Percentiles rank a stretch among this genome's conserved stretches.
phyloP scores from a whole-genome alignment of 2,797 vertebrate species.

The Bradypodion ventrale region DNA sequence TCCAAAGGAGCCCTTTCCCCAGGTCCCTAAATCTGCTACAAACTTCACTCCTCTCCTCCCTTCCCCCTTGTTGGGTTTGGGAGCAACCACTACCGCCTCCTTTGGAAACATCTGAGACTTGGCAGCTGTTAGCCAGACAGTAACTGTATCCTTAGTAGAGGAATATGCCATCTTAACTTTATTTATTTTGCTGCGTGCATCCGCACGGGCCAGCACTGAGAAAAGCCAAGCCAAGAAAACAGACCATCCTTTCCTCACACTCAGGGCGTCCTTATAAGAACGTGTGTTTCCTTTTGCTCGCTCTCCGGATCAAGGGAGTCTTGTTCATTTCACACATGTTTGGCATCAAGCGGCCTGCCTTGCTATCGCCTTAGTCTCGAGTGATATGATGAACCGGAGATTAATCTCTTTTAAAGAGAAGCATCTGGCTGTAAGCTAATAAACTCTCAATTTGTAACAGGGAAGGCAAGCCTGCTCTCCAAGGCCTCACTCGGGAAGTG shows the following conservation, averaged over 20 bases:
- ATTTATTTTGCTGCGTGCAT: not conserved
- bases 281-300: not conserved
- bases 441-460: conserved; percentile 69
- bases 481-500: conserved; percentile 47
- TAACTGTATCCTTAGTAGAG: not conserved
- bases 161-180: not conserved
- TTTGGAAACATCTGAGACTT: not conserved
- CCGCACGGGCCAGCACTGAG: not conserved
- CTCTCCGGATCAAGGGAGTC: not conserved
- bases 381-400: conserved; percentile 59
- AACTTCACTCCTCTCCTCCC: fast-evolving
- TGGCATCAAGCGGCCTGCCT: conserved; percentile 21
- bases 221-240: not conserved
- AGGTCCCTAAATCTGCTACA: not conserved
- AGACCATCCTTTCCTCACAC: not conserved
- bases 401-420: conserved; percentile 69
- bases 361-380: not conserved
- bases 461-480: conserved; percentile 49
- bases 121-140: conserved; percentile 14
- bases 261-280: conserved; percentile 20
- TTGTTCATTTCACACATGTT: conserved; percentile 46
- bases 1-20: conserved; percentile 41
- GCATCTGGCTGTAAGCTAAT: conserved; percentile 71
- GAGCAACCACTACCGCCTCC: conserved; percentile 10
- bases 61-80: not conserved